Evolutionary conservation across 2,113 vertebrate genomes (phyloP).

Genomic region (Phalacrocorax brasilianus): DNA sequence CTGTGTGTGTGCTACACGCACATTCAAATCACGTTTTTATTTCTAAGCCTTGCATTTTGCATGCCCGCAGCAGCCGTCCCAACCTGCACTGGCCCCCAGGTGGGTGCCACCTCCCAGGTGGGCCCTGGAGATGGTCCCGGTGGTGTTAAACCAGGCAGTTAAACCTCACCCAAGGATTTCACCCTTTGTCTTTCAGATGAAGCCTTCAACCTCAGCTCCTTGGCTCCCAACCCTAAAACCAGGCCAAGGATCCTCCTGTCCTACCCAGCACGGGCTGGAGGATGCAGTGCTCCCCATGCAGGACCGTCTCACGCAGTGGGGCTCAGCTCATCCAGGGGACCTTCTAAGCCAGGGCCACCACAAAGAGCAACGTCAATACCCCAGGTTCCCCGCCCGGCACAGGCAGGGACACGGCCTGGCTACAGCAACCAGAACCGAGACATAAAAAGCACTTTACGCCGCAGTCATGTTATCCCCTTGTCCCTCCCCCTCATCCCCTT

Average conservation of each 20-base stretch:
- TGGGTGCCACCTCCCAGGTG: not conserved
- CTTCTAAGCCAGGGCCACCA: not conserved
- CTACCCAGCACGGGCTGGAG: not conserved
- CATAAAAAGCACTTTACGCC: slow-evolving; percentile 20
- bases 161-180: not conserved
- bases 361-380: accelerated
- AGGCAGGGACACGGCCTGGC: accelerated
- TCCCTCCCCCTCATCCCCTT: slow-evolving; percentile 38
- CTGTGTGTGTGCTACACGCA: not conserved
- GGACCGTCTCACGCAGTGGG: not conserved
- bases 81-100: not conserved
- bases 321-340: not conserved
- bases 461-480: not conserved
- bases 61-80: not conserved
- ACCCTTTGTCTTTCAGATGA: not conserved
- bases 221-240: not conserved
- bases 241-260: not conserved
- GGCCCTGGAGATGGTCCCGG: not conserved
- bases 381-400: not conserved
- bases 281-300: not conserved
- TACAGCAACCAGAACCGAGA: not conserved
- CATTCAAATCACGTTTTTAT: not conserved
- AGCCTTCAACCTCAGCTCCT: not conserved
- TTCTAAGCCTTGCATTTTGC: not conserved
- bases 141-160: not conserved